Evolutionary conservation across 2,797 vertebrate species (phyloP).

Genomic region (Bradypodion pumilum): DNA sequence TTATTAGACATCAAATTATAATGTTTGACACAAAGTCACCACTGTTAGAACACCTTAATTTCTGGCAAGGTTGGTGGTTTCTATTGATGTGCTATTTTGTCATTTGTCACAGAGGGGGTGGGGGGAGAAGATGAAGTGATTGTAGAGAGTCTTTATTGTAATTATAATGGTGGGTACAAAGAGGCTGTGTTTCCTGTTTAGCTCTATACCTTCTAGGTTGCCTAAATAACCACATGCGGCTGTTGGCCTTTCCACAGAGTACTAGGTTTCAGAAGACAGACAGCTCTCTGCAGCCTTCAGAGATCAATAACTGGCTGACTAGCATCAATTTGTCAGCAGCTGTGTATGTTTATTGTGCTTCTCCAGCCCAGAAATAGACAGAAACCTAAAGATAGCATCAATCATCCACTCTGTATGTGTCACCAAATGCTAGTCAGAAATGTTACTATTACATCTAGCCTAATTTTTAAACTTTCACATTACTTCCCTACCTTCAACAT

Average conservation of each 20-base stretch:
- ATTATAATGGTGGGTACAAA: background rate
- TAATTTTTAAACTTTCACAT: no score
- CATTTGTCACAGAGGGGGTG: background rate
- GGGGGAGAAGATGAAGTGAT: background rate
- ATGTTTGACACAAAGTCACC: constrained; percentile 18
- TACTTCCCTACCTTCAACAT: no score
- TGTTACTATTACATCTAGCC: no score
- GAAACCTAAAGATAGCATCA: constrained; percentile 9
- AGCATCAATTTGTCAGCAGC: constrained; percentile 8
- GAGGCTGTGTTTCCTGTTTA: background rate
- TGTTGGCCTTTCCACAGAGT: background rate
- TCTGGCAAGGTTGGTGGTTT: background rate
- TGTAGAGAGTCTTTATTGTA: background rate
- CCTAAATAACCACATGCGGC: constrained; percentile 7
- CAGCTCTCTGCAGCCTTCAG: background rate
- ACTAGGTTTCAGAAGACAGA: background rate
- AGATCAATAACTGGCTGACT: constrained; percentile 15
- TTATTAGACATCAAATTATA: constrained; percentile 30
- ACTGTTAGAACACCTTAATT: constrained; percentile 20
- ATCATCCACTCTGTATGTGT: background rate
- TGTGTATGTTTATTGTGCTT: constrained; percentile 1
- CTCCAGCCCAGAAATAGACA: background rate
- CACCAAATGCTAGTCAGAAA: constrained; percentile 1
- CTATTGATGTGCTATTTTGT: constrained; percentile 15
- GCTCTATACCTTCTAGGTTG: background rate